Evolutionary conservation across 1,140 invertebrate genomes (phyloP), one percentile per base, ranked within the genome.

Genomic region (Heliconius melpomene): DNA sequence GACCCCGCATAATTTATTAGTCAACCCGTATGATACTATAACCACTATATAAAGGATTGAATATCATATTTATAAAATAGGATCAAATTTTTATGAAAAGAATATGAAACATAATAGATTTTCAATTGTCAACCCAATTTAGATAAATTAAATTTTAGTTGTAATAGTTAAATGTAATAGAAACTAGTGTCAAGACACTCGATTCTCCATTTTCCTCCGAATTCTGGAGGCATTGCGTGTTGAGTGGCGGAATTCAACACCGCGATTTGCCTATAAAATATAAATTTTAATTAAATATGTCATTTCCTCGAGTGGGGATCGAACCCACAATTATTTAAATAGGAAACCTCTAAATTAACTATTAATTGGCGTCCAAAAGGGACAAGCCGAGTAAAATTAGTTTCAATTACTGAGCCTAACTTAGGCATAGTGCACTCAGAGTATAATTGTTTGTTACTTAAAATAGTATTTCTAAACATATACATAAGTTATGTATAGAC

Each of bases 1-100:
- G 86, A 84, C 79, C 88, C 84, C 79, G 81, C 79, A 88, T 87
- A 87, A 91, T 90, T 92, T 89, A 90, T 86, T 83, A 85, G 74
- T 88, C 82, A 85, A 86, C 86, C 87, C 85, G 85, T 88, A 90
- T 87, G 84, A 85, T 87, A 83, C 87, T 23, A 75, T 7, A 26
- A 66, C 60, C 60, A 60, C 11, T 75, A 50, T 60, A 66, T 29
- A 60, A 75, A 86, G 86, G 87, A 85, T 90, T 87, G 78, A 88
- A 82, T 84, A 80, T 77, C 75, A 76, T 74, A 80, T 66, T 29
- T 29, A 29, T 29, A 29, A 66, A 26, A 29, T 66, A 66, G 60
- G 60, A 66, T 66, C 60, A 66, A 29, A 1, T 66, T 29, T 66
- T 66, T 66, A 66, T 66, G 11, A 66, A 66, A 11, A 66, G n/a